Evolutionary conservation across 2,797 vertebrate species (phyloP), one percentile per base, ranked within the genome.

Genomic region (Yasuhikotakia modesta): DNA sequence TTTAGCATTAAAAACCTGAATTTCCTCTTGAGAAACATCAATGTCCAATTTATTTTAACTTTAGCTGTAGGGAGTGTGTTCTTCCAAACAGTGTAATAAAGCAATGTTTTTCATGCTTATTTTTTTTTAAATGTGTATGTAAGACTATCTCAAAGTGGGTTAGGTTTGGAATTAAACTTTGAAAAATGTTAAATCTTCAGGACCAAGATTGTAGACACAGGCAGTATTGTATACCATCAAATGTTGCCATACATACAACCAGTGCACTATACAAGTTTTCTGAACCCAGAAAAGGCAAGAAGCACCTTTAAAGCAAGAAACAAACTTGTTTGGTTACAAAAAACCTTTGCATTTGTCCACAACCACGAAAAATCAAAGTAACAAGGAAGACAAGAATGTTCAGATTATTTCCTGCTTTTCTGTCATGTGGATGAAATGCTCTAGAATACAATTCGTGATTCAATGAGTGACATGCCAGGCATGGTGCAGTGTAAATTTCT

Each of bases 401-500:
- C 6, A 3, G 27, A 73, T 52, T 39, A 52, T 50, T 64, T 22
- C 13, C 43, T 65, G 32, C 3, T 6, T 35, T 22, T 48, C 19
- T 48, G 43, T 68, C 64, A 21, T 58, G 57, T 24, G 13, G 27
- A 43, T 58, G 5, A 27, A 27, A 14, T 58, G 22, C 13, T 58
- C 57, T 58, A 58, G 57, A 58, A 50, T 27, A 79, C 80, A 60
- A 74, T 69, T 68, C 30, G 57, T 27, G 58, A 35, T 67, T 77
- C 32, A 57, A 52, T 53, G 35, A 53, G 57, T 67, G 74, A 39
- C 75, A 66, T 53, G 12, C 43, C 39, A 58, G 57, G n/a, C 22
- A 46, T 80, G 66, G 74, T 66, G 60, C 21, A 30, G 43, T 82
- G 50, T 65, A 58, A 58, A 52, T 61, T 8, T 66, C n/a, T 43